Evolutionary conservation across 1,140 invertebrate genomes (phyloP).

Genomic region (Aphelenchoides fujianensis): DNA sequence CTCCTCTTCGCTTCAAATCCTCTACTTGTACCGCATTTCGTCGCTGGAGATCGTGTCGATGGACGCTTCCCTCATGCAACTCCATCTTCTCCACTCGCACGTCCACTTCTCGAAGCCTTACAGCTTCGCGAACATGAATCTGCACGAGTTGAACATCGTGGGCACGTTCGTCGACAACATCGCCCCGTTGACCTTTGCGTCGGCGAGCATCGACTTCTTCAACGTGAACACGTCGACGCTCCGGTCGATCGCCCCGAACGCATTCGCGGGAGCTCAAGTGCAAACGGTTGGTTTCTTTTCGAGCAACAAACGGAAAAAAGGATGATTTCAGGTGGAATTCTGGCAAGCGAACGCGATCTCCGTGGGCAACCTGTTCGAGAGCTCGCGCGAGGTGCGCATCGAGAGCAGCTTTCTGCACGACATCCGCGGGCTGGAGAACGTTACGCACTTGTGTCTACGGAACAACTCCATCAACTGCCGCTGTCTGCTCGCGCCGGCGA

Average conservation of each 20-base stretch:
- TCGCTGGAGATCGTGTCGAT: conserved; percentile 27
- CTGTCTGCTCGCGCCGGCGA: not conserved
- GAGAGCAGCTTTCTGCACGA: conserved; percentile 18
- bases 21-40: conserved; percentile 32
- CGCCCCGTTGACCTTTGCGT: conserved; percentile 10
- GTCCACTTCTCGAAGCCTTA: conserved; percentile 23
- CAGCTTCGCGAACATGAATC: conserved; percentile 5
- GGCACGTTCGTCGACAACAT: conserved; percentile 25
- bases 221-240: conserved; percentile 24
- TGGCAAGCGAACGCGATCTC: conserved; percentile 23
- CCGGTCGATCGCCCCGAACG: conserved; percentile 13
- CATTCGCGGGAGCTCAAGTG: conserved; percentile 29
- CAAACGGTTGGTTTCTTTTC: no score
- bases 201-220: conserved; percentile 7
- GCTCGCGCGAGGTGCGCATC: conserved; percentile 6
- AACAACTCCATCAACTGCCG: conserved; percentile 27
- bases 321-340: no score
- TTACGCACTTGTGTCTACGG: conserved; percentile 22
- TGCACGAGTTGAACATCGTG: conserved; percentile 21
- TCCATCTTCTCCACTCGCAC: conserved; percentile 32
- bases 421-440: not conserved
- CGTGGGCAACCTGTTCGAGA: conserved; percentile 25
- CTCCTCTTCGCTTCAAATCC: conserved; percentile 32
- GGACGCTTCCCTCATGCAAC: conserved; percentile 19
- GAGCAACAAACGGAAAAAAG: no score